These are phyloP conservation scores for Campaea margaritaria DNA, from an alignment of 2,888 invertebrate species.

Conservation along the genomic window DNA sequence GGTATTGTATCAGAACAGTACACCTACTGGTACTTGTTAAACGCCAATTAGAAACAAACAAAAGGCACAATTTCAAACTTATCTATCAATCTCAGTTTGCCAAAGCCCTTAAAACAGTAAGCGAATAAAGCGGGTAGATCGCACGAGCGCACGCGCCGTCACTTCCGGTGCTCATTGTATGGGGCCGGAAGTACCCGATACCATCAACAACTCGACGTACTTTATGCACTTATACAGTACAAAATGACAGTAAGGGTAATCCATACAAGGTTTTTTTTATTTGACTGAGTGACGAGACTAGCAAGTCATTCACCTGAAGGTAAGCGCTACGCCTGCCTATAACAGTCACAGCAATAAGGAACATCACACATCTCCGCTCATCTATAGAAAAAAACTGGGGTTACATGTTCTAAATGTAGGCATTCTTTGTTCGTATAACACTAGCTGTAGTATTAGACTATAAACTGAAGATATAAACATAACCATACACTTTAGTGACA, in stretches of 20 bases:
- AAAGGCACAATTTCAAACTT: constrained; percentile 23
- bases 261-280: neutral
- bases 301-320: too few relatives aligned
- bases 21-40: neutral
- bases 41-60: constrained; percentile 2
- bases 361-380: neutral
- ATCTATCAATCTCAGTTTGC: constrained; percentile 26
- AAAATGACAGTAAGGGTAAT: constrained; percentile 11
- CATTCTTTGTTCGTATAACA: too few relatives aligned
- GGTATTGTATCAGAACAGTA: neutral
- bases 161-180: constrained; percentile 71
- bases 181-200: constrained; percentile 70
- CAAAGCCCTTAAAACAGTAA: constrained; percentile 33
- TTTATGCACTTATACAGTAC: constrained; percentile 38
- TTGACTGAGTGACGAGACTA: too few relatives aligned
- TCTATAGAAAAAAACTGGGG: neutral
- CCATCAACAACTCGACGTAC: constrained; percentile 51
- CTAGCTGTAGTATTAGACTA: too few relatives aligned
- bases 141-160: constrained; percentile 73
- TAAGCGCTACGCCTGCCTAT: too few relatives aligned
- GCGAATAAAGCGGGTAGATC: constrained; percentile 47
- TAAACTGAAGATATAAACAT: too few relatives aligned
- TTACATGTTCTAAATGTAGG: too few relatives aligned
- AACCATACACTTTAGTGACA: too few relatives aligned
- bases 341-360: too few relatives aligned